Conservation (phyloP, 2,888 invertebrate species). For the Ellobium chinense region DNA sequence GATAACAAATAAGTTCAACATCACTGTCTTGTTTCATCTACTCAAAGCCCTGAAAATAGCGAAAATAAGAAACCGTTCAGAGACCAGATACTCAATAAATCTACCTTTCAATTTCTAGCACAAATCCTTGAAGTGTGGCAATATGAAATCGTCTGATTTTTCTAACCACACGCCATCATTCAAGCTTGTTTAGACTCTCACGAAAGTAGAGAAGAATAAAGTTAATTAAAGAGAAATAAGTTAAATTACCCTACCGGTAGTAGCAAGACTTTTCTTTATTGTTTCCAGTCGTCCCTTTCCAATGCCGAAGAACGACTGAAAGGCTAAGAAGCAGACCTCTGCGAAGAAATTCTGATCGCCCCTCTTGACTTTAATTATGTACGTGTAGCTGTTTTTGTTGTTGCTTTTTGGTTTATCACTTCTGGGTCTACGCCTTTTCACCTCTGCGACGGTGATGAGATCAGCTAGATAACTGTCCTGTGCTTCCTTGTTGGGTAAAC, state of each 20-base stretch:
- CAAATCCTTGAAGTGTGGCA: too few species aligned
- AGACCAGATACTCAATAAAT: too few species aligned
- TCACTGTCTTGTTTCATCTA: too few species aligned
- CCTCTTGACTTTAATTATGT: not conserved
- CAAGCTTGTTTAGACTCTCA: too few species aligned
- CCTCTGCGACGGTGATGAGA: not conserved
- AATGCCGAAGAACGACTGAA: not conserved
- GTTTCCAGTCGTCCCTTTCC: not conserved
- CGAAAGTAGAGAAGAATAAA: too few species aligned
- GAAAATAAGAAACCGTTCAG: too few species aligned
- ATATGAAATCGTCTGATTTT: too few species aligned
- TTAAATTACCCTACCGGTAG: not conserved
- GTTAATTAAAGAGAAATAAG: too few species aligned
- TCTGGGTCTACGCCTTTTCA: not conserved
- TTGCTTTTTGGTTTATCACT: not conserved
- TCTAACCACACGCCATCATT: too few species aligned
- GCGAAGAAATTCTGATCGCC: not conserved
- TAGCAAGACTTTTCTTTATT: not conserved
- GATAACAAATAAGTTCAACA: too few species aligned
- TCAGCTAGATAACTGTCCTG: not conserved
- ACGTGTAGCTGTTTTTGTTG: not conserved
- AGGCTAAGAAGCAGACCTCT: not conserved
- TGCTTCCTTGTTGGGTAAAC: not conserved
- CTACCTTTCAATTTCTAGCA: too few species aligned
- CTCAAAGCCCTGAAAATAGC: too few species aligned